Percentiles rank a stretch among this genome's conserved stretches.
phyloP scores from a whole-genome alignment of 2,113 vertebrate species.

The Sinocyclocheilus maitianheensis region DNA sequence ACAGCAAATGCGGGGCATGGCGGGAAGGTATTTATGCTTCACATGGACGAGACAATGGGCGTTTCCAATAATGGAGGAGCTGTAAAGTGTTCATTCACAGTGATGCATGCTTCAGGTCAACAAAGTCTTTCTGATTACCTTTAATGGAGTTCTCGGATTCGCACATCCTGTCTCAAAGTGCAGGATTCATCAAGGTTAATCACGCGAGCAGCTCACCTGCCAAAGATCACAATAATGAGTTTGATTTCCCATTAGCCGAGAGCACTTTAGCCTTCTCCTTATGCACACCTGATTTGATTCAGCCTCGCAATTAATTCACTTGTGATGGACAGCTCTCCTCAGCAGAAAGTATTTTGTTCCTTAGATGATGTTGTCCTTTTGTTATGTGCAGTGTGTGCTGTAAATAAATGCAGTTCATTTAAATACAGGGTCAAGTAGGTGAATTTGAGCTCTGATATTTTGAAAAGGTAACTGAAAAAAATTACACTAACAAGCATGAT shows the following conservation, averaged over 20 bases:
- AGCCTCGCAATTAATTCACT: constrained; percentile 39
- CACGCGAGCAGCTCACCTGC: constrained; percentile 27
- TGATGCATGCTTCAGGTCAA: constrained; percentile 3
- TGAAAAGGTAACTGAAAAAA: not conserved
- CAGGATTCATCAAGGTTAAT: constrained; percentile 34
- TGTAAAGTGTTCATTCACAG: constrained; percentile 17
- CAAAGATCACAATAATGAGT: constrained; percentile 46
- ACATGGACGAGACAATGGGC: not conserved
- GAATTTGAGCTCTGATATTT: not conserved
- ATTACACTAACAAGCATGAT: not conserved
- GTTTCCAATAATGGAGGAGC: not conserved
- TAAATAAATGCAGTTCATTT: not conserved
- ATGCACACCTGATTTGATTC: constrained; percentile 39
- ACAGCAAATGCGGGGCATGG: not conserved
- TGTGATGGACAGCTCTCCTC: constrained; percentile 37
- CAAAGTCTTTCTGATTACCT: constrained; percentile 31
- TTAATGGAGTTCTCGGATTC: constrained; percentile 38
- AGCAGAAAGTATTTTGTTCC: constrained; percentile 37
- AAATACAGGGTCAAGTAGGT: not conserved
- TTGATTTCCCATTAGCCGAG: constrained; percentile 52
- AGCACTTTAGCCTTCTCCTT: constrained; percentile 42
- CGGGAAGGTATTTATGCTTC: not conserved
- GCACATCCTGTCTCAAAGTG: constrained; percentile 31
- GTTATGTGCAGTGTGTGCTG: not conserved
- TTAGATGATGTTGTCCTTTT: not conserved